phyloP scores from a whole-genome alignment of 2,797 vertebrate species.

The Acanthurus leucopareius region DNA sequence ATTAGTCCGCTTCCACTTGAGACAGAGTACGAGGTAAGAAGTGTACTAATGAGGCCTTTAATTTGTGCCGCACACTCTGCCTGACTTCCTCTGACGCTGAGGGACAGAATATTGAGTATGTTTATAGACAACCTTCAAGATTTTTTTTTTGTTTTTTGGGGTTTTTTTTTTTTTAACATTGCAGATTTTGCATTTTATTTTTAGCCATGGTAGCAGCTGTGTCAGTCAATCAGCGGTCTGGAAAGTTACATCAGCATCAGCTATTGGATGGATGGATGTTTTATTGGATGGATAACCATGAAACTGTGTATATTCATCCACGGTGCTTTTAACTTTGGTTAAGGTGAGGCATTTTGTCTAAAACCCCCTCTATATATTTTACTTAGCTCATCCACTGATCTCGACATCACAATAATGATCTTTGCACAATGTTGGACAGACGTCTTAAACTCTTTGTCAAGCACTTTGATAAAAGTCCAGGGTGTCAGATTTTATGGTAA shows the following conservation, averaged over 20 bases:
- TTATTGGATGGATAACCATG: no score
- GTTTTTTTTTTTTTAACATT: slow-evolving; percentile 3
- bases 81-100: slow-evolving; percentile 20
- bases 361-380: background rate
- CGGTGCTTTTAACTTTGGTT: no score
- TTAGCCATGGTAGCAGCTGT: background rate
- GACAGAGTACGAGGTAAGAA: slow-evolving; percentile 52
- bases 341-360: background rate
- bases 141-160: background rate
- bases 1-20: slow-evolving; percentile 67
- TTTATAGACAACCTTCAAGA: slow-evolving; percentile 17
- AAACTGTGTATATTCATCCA: no score
- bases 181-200: slow-evolving; percentile 17
- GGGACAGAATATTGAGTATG: slow-evolving; percentile 20
- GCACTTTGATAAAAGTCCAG: no score
- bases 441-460: background rate
- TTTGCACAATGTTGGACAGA: background rate
- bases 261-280: no score
- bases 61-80: slow-evolving; percentile 56
- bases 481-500: no score
- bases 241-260: no score
- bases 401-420: background rate
- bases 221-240: background rate
- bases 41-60: slow-evolving; percentile 66
- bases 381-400: background rate